Evolutionary conservation across 53 echinoderm and acorn worm species (phyloP), one percentile per base, ranked within the genome.

Genomic region (Temnopleurus reevesii): DNA sequence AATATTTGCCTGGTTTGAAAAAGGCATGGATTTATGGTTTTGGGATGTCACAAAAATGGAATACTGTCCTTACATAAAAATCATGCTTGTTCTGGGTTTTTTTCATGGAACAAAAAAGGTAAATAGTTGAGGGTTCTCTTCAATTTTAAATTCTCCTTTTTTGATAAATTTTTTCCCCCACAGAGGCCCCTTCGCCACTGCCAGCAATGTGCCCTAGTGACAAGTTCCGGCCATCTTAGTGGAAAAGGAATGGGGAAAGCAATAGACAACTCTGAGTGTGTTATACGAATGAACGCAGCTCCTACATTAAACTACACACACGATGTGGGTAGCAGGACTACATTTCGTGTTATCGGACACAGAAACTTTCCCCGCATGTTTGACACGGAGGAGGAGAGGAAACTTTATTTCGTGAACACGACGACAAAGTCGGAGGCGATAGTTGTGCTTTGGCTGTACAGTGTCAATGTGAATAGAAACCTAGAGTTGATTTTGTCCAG

Each of bases 211-310:
- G 96, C 96, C 54, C 83, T 96, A 2, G 96, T 96, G 43, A 96
- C 96, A n/a, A 96, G 96, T 76, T 96, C 96, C 25, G 96, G 96
- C 4, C 96, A 96, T 49, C 93, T 96, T 25, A 56, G 94, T 18
- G 96, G 96, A 8, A 94, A 93, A 66, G 82, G 91, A 7, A 94
- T 94, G 27, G 96, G 96, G 13, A 45, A 80, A 27, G 93, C 91
- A 77, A 96, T 96, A 29, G 94, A 94, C 90, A 58, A 43, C 2
- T 77, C 94, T 3, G 94, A 96, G 81, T 96, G 96, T 54, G 91
- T 96, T 36, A 96, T 96, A 43, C 96, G 96, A 15, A 96, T 96
- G 96, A 96, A 96, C 55, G 96, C 94, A 90, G 96, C 96, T 88
- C 96, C 96, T 29, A 94, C 96, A 23, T 35, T 77, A 31, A 91